Evolutionary conservation across 2,113 vertebrate species (phyloP).

Genomic region (Dinomys branickii): DNA sequence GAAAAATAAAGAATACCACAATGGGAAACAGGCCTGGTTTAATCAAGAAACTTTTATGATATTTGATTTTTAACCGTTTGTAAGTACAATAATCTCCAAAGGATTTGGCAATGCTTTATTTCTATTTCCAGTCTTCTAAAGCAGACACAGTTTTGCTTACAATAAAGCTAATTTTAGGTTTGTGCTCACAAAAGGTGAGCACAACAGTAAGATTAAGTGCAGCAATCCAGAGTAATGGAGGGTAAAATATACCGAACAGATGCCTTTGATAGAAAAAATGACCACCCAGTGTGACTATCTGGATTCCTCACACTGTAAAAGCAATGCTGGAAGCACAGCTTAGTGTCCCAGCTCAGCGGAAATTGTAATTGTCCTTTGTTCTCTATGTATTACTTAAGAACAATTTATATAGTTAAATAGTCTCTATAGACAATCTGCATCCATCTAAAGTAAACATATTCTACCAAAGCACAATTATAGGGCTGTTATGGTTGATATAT

Average conservation of each 20-base stretch:
- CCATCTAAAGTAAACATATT: not conserved
- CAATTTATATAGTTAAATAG: not conserved
- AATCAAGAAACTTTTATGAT: not conserved
- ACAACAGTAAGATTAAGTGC: not conserved
- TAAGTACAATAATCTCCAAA: not conserved
- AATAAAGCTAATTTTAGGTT: not conserved
- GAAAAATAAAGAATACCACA: not conserved
- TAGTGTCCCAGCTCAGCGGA: not conserved
- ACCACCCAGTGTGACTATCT: not conserved
- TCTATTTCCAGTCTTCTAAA: constrained; percentile 51
- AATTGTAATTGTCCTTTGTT: not conserved
- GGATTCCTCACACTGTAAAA: not conserved
- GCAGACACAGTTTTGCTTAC: not conserved
- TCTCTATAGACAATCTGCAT: not conserved
- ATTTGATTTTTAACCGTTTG: not conserved
- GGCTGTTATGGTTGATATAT: too few relatives aligned
- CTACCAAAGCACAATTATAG: not conserved
- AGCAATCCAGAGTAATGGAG: not conserved
- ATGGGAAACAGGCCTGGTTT: not conserved
- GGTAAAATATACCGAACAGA: not conserved
- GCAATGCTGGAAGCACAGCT: not conserved
- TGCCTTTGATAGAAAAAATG: not conserved
- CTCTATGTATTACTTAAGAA: not conserved
- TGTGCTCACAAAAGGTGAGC: not conserved
- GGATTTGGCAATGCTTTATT: constrained; percentile 47